These are phyloP conservation scores for Macrotis lagotis DNA, from an alignment of 2,113 vertebrate species.

Conservation along the genomic window DNA sequence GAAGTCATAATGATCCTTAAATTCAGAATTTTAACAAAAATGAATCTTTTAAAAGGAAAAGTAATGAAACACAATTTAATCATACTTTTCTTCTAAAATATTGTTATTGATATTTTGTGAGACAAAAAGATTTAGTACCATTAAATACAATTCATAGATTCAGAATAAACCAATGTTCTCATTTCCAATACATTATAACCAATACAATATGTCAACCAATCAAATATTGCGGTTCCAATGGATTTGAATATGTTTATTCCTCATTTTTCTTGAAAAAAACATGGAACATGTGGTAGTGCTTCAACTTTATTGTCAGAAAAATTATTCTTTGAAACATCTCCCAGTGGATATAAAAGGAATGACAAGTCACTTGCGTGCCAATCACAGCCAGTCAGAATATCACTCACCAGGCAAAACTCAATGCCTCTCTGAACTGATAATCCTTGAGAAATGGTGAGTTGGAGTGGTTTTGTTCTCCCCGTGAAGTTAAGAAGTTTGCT, in stretches of 20 bases:
- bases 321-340: background rate
- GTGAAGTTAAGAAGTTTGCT: conserved; percentile 4
- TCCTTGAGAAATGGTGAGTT: conserved; percentile 33
- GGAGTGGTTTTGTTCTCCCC: background rate
- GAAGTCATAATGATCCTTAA: too few relatives aligned
- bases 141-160: too few relatives aligned
- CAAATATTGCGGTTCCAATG: background rate
- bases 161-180: background rate
- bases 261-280: background rate
- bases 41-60: too few relatives aligned
- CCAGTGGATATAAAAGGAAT: background rate
- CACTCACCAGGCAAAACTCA: background rate
- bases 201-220: background rate
- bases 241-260: background rate
- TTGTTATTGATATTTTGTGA: too few relatives aligned
- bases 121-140: too few relatives aligned
- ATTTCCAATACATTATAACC: background rate
- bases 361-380: conserved; percentile 9
- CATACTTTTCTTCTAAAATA: too few relatives aligned
- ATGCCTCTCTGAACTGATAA: background rate
- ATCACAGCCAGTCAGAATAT: background rate
- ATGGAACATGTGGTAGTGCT: background rate
- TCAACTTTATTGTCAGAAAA: too few relatives aligned
- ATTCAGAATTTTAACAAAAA: too few relatives aligned
- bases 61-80: too few relatives aligned